Evolutionary conservation across 2,888 invertebrate genomes (phyloP), one percentile per base, ranked within the genome.

Genomic region (Epinotia bilunana): DNA sequence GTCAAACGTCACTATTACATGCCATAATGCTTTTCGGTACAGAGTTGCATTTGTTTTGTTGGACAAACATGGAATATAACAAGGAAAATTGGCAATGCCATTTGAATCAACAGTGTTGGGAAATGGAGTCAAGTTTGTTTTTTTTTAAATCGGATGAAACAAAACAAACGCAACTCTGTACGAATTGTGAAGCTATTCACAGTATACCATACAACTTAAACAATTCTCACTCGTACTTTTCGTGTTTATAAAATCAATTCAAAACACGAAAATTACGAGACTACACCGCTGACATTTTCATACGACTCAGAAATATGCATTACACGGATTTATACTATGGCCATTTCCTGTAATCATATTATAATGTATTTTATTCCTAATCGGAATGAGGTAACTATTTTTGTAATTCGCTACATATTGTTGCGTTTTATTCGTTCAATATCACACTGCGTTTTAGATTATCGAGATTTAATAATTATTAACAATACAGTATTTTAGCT

Each of bases 381-480:
- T 73, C 72, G 83, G 83, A 83, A 83, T 77, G 83, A 90, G 91
- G 91, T 91, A 91, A 91, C 91, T 90, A 87, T 86, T 84, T 85
- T 84, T 83, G 82, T 83, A 79, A 78, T 78, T 77, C 77, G 77
- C 77, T 81, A 76, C 74, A 79, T 79, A 79, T 78, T 82, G 83
- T 83, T 86, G 83, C 80, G 82, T 87, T 84, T 7, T 84, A 84
- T 84, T 84, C 79, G 80, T 80, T 86, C 80, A 82, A 82, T 90
- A 90, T 90, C 90, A 91, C 90, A 89, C 87, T 80, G 86, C 80
- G 87, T 87, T 86, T 81, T 85, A 84, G 57, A n/a, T 75, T 67
- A 61, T 61, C 13, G 65, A 55, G 62, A 57, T 49, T 13, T 28
- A 43, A 43, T 69, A 33, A 18, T 69, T n/a, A 70, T 60, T 71